Evolutionary conservation across 2,797 vertebrate species (phyloP).

Genomic region (Lagothrix lagotricha): DNA sequence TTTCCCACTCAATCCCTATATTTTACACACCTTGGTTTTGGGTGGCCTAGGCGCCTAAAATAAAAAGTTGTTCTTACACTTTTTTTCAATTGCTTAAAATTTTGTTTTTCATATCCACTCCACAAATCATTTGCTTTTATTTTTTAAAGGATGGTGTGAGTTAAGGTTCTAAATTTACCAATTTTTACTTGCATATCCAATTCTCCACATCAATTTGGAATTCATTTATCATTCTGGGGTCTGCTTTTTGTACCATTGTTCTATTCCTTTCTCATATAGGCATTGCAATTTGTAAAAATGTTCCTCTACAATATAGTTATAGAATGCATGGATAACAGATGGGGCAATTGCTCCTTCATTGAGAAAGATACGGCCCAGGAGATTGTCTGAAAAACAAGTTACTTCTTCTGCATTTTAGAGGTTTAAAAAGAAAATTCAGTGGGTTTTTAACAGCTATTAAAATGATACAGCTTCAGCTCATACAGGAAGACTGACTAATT

Average conservation of each 20-base stretch:
- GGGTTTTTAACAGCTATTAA: neutral
- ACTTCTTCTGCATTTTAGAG: slow-evolving; percentile 3
- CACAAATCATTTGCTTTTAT: neutral
- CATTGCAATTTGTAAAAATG: neutral
- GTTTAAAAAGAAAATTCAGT: neutral
- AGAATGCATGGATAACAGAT: neutral
- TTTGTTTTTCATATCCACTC: neutral
- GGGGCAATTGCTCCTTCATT: neutral
- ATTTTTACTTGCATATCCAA: neutral
- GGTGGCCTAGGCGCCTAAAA: neutral
- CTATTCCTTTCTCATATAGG: neutral
- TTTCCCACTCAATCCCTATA: neutral
- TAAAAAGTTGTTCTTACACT: neutral
- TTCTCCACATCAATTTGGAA: neutral
- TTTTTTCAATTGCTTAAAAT: neutral
- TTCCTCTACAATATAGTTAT: neutral
- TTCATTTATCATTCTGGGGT: neutral
- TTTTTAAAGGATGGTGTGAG: neutral
- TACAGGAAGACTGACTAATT: slow-evolving; percentile 38
- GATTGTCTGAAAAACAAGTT: neutral
- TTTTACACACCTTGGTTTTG: neutral
- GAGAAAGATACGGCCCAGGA: neutral
- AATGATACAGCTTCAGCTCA: neutral
- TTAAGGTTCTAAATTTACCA: neutral
- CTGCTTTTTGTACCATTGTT: neutral